phyloP scores from a whole-genome alignment of 37 sponge, comb jelly and placozoan species.

The Oscarella lobularis region DNA sequence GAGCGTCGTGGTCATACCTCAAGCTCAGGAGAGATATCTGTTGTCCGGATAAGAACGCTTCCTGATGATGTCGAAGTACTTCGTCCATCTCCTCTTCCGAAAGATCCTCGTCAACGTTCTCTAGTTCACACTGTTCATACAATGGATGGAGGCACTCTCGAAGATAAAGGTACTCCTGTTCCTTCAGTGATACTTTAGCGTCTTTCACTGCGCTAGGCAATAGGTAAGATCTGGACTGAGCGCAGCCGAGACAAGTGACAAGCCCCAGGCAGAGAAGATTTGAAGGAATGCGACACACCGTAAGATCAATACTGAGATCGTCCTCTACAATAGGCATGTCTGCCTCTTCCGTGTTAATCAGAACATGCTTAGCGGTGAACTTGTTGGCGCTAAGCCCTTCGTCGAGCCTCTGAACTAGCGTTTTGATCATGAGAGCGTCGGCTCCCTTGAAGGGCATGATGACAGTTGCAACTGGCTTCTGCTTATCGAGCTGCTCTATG shows the following conservation, averaged over 20 bases:
- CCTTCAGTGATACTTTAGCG: background rate
- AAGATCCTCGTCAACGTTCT: background rate
- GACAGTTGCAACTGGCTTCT: background rate
- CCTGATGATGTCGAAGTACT: background rate
- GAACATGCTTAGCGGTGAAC: background rate
- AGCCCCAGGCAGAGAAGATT: background rate
- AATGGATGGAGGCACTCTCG: background rate
- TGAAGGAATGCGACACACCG: background rate
- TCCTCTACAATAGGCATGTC: too few relatives aligned
- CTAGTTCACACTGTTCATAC: background rate
- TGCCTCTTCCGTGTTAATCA: background rate
- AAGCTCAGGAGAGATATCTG: background rate
- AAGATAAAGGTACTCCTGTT: background rate
- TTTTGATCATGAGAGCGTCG: background rate
- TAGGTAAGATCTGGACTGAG: background rate
- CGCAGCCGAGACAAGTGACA: background rate
- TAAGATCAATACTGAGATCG: background rate
- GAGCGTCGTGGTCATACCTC: background rate
- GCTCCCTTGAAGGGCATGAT: background rate
- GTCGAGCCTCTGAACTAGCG: background rate
- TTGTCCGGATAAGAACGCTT: constrained; percentile 1
- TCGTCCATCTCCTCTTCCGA: background rate
- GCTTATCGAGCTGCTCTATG: background rate
- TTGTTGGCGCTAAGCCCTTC: background rate
- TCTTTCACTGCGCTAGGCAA: background rate